Base-by-base conservation (phyloP, 1,140 invertebrate genomes). In the Tribolium castaneum region DNA sequence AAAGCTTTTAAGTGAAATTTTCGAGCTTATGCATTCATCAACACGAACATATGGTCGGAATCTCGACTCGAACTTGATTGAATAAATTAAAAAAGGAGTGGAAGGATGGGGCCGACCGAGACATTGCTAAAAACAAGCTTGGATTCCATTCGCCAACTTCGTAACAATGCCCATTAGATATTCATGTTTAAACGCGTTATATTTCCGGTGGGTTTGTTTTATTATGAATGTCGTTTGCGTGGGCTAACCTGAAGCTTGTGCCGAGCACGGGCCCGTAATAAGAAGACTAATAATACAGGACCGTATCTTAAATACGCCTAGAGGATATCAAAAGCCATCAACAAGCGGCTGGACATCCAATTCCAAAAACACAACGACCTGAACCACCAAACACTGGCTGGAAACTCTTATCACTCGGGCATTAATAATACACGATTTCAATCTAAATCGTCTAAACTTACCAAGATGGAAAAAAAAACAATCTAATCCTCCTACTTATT, bases 201-300 rank as follows among this genome's bases (percentile, higher is more conserved):
- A 73, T 76, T 79, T 79, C 78, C 78, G 78, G 78, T 79, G 73
- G 62, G 74, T 76, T 76, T 73, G 75, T 76, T 79, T 79, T 79
- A 79, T 79, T 76, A 35, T 75, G 74, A 76, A 56, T 45, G 78
- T 66, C 39, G 66, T 76, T 76, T 76, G 78, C 78, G 78, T 79
- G 78, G 78, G 78, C 59, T 79, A 79, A 79, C 74, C 75, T 76
- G 74, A 72, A 54, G 73, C 78, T 76, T 79, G 78, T 79, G 78
- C 75, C 78, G 78, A 79, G 78, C 78, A 79, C 78, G 78, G 78
- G 78, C 78, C 73, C 51, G 50, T 62, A 75, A 75, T 62, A 59
- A 75, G 73, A 59, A 59, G 73, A 59, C 52, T 35, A 39, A 75
- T 66, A 35, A 59, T 22, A 14, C 59, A 66, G 59, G 59, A 35